A percentile compares a stretch with the other conserved stretches of the same genome.
Conservation (phyloP, 2,888 invertebrate species). For the Pocota personata region DNA sequence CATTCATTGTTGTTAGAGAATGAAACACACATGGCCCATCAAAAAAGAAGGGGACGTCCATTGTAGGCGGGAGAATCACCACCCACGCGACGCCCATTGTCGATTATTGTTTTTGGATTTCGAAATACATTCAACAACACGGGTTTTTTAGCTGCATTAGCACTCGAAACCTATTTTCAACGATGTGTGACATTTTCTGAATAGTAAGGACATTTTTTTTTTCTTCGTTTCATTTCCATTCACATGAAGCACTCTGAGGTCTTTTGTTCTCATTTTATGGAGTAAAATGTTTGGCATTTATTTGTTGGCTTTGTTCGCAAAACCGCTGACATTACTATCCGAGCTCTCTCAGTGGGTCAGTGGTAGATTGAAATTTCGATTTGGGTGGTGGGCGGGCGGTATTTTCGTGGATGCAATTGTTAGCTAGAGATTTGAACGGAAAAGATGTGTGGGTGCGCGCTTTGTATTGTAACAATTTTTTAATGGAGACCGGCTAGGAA, state of each 20-base stretch:
- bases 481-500: slow-evolving; percentile 5
- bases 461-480: slow-evolving; percentile 26
- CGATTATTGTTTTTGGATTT: slow-evolving; percentile 64
- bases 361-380: slow-evolving; percentile 58
- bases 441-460: neutral
- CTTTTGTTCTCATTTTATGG: slow-evolving; percentile 68
- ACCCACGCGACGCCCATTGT: neutral
- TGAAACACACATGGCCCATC: slow-evolving; percentile 12
- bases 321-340: slow-evolving; percentile 73
- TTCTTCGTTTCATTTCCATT: slow-evolving; percentile 23
- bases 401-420: slow-evolving; percentile 59
- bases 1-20: slow-evolving; percentile 50
- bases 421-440: slow-evolving; percentile 27
- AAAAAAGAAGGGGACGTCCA: neutral
- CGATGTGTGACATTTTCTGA: slow-evolving; percentile 71
- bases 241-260: slow-evolving; percentile 44
- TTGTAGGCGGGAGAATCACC: slow-evolving; percentile 33
- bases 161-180: slow-evolving; percentile 68
- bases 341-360: slow-evolving; percentile 57
- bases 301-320: slow-evolving; percentile 70
- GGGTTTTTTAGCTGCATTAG: slow-evolving; percentile 62
- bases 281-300: slow-evolving; percentile 73
- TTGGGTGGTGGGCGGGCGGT: slow-evolving; percentile 17
- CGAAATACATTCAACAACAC: slow-evolving; percentile 39
- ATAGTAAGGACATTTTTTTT: slow-evolving; percentile 31